Conservation (phyloP, 2,888 invertebrate genomes). For the Ischnura elegans region DNA sequence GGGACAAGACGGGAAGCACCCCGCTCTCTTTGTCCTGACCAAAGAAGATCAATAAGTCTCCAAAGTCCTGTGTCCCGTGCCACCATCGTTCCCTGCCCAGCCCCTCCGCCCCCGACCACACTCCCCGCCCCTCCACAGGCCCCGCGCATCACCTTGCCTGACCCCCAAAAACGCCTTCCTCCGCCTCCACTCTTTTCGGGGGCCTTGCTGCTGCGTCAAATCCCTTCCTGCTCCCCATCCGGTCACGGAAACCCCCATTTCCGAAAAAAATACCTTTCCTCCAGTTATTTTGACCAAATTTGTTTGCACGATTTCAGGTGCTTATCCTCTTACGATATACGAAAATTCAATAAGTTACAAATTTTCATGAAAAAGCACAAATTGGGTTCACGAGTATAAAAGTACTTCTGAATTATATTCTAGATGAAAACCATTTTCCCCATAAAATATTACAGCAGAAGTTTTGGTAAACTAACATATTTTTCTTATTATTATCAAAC, state of each 20-base stretch:
- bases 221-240: background rate
- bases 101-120: background rate
- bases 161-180: background rate
- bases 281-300: too few species aligned
- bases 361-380: too few species aligned
- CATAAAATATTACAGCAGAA: too few species aligned
- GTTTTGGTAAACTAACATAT: too few species aligned
- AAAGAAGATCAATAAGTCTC: constrained; percentile 67
- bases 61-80: constrained; percentile 60
- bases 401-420: too few species aligned
- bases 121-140: background rate
- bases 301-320: too few species aligned
- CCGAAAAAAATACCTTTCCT: background rate
- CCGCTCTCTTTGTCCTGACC: constrained; percentile 66
- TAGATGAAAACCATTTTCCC: too few species aligned
- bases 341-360: too few species aligned
- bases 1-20: constrained; percentile 34
- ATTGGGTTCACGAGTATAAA: too few species aligned
- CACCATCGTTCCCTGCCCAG: background rate
- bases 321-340: too few species aligned
- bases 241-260: background rate
- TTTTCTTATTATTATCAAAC: too few species aligned
- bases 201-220: background rate
- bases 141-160: constrained; percentile 27
- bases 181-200: background rate